Percentiles rank a stretch among this genome's conserved stretches.
These are phyloP conservation scores for Leuctra nigra DNA, from an alignment of 2,888 invertebrate species.

Conservation along the genomic window DNA sequence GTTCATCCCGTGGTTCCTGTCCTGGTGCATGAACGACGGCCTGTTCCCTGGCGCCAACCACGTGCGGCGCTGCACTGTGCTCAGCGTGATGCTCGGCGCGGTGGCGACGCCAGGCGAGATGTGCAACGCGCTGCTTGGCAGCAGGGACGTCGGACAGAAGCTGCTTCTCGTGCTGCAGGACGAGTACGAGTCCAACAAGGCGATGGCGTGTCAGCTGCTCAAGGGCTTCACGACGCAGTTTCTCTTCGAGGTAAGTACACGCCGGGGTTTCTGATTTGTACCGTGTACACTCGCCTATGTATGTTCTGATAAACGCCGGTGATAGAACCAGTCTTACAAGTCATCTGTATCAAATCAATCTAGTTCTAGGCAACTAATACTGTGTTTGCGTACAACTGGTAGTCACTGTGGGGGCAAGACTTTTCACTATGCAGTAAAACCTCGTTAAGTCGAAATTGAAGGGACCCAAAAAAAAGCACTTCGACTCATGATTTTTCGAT, in stretches of 20 bases:
- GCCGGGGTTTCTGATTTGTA: conserved; percentile 36
- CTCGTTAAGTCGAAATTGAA: too few relatives aligned
- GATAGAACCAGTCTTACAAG: background rate
- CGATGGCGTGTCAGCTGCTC: conserved; percentile 53
- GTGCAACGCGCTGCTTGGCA: too few relatives aligned
- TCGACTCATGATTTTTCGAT: too few relatives aligned
- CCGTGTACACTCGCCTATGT: conserved; percentile 8
- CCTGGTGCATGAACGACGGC: background rate
- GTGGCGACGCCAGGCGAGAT: background rate
- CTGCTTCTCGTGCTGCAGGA: conserved; percentile 57
- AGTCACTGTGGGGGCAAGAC: too few relatives aligned
- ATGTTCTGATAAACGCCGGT: background rate
- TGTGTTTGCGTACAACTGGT: too few relatives aligned
- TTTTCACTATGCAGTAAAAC: too few relatives aligned
- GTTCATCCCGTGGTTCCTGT: background rate
- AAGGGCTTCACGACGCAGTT: too few relatives aligned
- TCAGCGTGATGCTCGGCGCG: background rate
- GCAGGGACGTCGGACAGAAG: conserved; percentile 40
- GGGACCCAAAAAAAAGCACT: too few relatives aligned
- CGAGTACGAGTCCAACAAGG: conserved; percentile 72
- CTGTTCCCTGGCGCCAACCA: background rate
- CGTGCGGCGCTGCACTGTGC: background rate
- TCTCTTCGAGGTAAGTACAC: background rate
- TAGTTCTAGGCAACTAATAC: too few relatives aligned
- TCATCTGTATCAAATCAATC: too few relatives aligned